phyloP scores from a whole-genome alignment of 1,140 invertebrate species.

The Archivesica marissinica region DNA sequence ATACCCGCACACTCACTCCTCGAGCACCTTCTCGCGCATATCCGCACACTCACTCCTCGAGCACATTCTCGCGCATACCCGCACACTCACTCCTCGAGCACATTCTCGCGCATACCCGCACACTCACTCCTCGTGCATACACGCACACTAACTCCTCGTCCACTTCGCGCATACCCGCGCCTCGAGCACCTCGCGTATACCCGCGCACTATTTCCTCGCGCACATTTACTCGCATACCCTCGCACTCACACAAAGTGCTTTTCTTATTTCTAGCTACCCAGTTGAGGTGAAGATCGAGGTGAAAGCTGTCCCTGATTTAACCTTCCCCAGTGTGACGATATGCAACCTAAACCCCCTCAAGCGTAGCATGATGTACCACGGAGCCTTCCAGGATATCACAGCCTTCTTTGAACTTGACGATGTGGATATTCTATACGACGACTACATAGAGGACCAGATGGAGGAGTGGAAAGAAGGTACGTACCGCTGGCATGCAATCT shows the following conservation, averaged over 20 bases:
- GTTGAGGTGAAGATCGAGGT: constrained; percentile 76
- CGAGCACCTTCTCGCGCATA: no score
- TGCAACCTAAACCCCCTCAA: constrained; percentile 83
- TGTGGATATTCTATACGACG: constrained; percentile 67
- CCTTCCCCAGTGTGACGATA: constrained; percentile 83
- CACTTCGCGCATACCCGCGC: no score
- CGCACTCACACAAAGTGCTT: no score
- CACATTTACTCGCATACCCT: no score
- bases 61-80: no score
- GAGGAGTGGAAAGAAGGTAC: constrained; percentile 36
- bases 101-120: no score
- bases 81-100: no score
- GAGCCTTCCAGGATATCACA: constrained; percentile 24
- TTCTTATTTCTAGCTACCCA: constrained; percentile 63
- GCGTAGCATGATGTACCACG: neutral
- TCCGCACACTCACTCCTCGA: no score
- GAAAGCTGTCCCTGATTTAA: constrained; percentile 62
- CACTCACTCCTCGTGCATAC: neutral
- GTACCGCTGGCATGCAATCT: neutral
- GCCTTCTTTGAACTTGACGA: constrained; percentile 48
- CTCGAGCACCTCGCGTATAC: no score
- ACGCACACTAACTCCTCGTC: no score
- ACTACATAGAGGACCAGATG: constrained; percentile 20
- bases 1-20: no score
- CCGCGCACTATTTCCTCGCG: no score